Conservation (phyloP, 2,888 invertebrate species). For the Epistrophe eligans region DNA sequence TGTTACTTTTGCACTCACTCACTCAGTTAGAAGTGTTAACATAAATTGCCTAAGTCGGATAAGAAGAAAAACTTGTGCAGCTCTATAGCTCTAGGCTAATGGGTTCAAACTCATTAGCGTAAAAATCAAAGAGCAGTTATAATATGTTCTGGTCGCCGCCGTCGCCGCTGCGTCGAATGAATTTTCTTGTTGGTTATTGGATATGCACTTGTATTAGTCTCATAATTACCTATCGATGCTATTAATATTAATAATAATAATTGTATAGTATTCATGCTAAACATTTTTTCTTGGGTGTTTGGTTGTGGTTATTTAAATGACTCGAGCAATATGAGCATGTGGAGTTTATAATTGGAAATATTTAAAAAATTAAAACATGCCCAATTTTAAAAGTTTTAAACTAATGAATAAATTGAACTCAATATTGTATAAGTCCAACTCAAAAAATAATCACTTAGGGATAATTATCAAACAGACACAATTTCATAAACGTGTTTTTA, state of each 20-base stretch:
- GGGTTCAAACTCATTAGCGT: constrained; percentile 72
- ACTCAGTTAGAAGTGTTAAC: constrained; percentile 25
- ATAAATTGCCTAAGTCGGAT: constrained; percentile 14
- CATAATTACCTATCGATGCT: constrained; percentile 59
- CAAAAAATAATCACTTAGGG: too few relatives aligned
- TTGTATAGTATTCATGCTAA: neutral
- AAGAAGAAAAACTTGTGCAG: constrained; percentile 44
- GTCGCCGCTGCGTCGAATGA: neutral
- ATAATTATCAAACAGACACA: too few relatives aligned
- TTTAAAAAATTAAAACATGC: neutral
- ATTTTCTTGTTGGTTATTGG: constrained; percentile 51
- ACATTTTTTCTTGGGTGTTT: constrained; percentile 25
- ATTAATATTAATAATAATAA: constrained; percentile 52
- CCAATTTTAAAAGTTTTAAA: too few relatives aligned
- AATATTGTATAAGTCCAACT: too few relatives aligned
- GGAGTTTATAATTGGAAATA: neutral
- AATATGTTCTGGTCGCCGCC: neutral
- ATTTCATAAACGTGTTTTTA: too few relatives aligned
- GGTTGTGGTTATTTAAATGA: constrained; percentile 17
- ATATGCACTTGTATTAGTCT: constrained; percentile 53
- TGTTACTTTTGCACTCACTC: neutral
- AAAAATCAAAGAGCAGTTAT: constrained; percentile 51
- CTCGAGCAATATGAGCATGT: constrained; percentile 17
- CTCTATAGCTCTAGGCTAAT: constrained; percentile 50
- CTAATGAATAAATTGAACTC: too few relatives aligned